Base-by-base conservation (phyloP, 2,113 vertebrate species). In the Podarcis muralis region DNA sequence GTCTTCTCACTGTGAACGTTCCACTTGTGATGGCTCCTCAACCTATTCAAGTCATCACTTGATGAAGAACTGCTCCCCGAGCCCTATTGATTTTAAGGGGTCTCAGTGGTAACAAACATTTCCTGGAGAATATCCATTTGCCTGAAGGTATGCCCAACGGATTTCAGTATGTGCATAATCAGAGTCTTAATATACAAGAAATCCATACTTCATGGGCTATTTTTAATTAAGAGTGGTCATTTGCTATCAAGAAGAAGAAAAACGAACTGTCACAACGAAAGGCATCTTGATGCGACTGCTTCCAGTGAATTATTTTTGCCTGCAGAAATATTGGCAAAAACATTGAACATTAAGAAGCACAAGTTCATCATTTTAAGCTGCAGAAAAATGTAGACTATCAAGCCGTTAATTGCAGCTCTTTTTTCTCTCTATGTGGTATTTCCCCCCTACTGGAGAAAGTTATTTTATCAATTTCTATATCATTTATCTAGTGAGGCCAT, bases 401-500 rank as follows among this genome's bases (percentile, higher is more conserved):
- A 37, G 37, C 1, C 25, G 6, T 53, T 85, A 68, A 82, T 91
- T 93, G 83, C 3, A 82, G 9, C 87, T 92, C 84, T 13, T 87
- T 85, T 25, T 66, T 92, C 27, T 78, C 86, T 89, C 40, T 82
- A 7, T 7, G 37, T 48, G 1, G 18, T 35, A 2, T 30, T 62
- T 83, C 86, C 77, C 88, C 27, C 2, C 72, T 72, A 3, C 43
- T 74, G 82, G 30, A 25, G 32, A 79, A 83, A 71, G 53, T 6
- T 16, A 1, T 83, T 93, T 93, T 88, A 83, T 69, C 83, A 43
- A 23, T 3, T 93, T 86, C 89, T 81, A 6, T 48, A 59, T 83
- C 18, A 78, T 90, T 89, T 87, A 88, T 86, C 76, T 88, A 0
- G 40, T 57, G 35, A 57, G 72, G 32, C 27, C 3, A 4, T 71